Conservation (phyloP, 2,797 vertebrate genomes). For the Atherinosoma microstoma region DNA sequence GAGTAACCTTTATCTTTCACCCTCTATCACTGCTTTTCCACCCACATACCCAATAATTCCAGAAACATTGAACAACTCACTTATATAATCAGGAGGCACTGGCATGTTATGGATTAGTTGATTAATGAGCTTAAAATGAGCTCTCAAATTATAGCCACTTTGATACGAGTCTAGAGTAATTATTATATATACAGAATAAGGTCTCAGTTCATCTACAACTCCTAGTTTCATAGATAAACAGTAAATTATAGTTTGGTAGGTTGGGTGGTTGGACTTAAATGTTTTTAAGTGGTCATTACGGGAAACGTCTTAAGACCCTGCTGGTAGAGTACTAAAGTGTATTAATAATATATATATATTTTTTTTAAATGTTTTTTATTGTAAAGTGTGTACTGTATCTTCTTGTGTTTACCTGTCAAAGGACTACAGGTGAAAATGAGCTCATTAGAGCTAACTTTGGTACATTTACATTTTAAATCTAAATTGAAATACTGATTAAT, state of each 20-base stretch:
- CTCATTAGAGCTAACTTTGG: too few relatives aligned
- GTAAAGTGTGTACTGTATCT: too few relatives aligned
- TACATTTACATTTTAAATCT: too few relatives aligned
- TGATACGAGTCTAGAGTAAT: neutral
- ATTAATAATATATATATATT: neutral
- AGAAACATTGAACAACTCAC: conserved; percentile 29
- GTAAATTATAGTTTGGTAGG: neutral
- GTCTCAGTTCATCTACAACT: conserved; percentile 4
- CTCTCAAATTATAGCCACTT: conserved; percentile 17
- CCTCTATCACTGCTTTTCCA: conserved; percentile 16
- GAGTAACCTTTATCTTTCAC: conserved; percentile 73
- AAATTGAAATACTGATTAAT: too few relatives aligned
- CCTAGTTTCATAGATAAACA: neutral
- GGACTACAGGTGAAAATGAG: too few relatives aligned
- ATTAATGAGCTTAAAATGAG: conserved; percentile 1
- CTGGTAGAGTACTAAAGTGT: neutral
- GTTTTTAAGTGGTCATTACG: conserved; percentile 11
- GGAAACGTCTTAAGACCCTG: neutral
- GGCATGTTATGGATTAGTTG: conserved; percentile 16
- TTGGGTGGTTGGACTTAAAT: conserved; percentile 10
- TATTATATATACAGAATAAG: neutral
- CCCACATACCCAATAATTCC: conserved; percentile 34
- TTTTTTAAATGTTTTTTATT: too few relatives aligned
- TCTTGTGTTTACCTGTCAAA: too few relatives aligned
- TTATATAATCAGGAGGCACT: conserved; percentile 24